phyloP scores from a whole-genome alignment of 2,113 vertebrate genomes.

The Etia nguti region DNA sequence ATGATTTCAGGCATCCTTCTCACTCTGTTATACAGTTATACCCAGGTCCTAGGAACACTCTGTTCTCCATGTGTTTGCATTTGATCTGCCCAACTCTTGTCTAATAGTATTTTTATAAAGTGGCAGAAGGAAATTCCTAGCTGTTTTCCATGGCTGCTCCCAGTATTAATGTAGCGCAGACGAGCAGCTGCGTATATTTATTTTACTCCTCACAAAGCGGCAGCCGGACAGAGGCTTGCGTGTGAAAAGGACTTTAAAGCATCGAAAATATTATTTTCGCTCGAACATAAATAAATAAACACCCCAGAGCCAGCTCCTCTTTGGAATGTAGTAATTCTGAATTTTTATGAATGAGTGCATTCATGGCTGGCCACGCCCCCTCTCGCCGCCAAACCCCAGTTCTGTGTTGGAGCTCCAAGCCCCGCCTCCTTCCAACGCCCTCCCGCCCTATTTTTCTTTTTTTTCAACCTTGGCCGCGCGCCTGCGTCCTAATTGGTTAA shows the following conservation, averaged over 20 bases:
- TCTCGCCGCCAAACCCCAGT: not conserved
- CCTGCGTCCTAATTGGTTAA: constrained; percentile 61
- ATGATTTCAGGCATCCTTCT: constrained; percentile 19
- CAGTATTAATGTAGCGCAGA: constrained; percentile 45
- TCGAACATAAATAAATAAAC: constrained; percentile 69
- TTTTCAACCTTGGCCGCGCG: not conserved
- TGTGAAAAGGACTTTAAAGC: constrained; percentile 71
- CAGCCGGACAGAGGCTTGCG: constrained; percentile 43
- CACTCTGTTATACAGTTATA: not conserved
- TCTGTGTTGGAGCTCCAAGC: not conserved
- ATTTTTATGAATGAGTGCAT: constrained; percentile 81
- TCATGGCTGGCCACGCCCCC: constrained; percentile 68
- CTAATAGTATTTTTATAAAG: constrained; percentile 48
- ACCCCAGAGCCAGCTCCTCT: constrained; percentile 57
- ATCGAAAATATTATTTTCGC: constrained; percentile 64
- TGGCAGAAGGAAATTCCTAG: constrained; percentile 41
- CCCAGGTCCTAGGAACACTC: not conserved
- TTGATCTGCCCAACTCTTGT: constrained; percentile 29
- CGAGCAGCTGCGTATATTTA: constrained; percentile 68
- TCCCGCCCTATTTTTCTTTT: not conserved
- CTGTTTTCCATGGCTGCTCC: constrained; percentile 47
- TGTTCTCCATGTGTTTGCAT: not conserved
- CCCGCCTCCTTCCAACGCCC: constrained; percentile 4
- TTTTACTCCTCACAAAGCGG: constrained; percentile 63
- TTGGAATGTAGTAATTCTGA: constrained; percentile 71